Percentiles rank a stretch among this genome's conserved stretches.
These are phyloP conservation scores for Pica pica DNA, from an alignment of 2,113 vertebrate species.

Conservation along the genomic window DNA sequence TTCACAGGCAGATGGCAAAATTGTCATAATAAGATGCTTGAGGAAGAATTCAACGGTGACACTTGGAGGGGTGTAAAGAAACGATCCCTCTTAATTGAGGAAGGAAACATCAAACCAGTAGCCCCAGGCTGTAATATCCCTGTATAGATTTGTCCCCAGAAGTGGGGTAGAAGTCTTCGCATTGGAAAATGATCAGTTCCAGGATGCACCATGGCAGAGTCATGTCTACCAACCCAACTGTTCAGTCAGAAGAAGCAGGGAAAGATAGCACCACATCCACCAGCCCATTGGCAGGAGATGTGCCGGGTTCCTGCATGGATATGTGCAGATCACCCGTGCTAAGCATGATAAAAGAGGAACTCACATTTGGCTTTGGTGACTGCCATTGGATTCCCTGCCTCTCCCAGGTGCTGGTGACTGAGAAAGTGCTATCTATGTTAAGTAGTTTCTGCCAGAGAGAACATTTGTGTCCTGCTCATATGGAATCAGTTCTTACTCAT, in stretches of 20 bases:
- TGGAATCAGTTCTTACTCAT: not conserved
- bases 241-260: not conserved
- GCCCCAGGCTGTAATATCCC: not conserved
- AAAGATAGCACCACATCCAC: not conserved
- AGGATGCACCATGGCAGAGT: not conserved
- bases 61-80: not conserved
- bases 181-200: not conserved
- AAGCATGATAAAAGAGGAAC: not conserved
- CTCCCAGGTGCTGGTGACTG: not conserved
- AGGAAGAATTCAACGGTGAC: not conserved
- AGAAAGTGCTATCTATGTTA: not conserved
- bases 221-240: not conserved
- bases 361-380: not conserved
- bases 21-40: not conserved
- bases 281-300: not conserved
- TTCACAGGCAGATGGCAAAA: slow-evolving; percentile 35
- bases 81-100: not conserved
- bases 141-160: not conserved
- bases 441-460: not conserved
- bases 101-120: not conserved
- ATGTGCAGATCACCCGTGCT: not conserved
- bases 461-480: not conserved
- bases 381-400: not conserved
- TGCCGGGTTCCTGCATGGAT: not conserved
- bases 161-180: not conserved